Percentiles rank a stretch among this genome's conserved stretches.
Evolutionary conservation across 2,797 vertebrate species (phyloP).

Genomic region (Phyllotis vaccarum): DNA sequence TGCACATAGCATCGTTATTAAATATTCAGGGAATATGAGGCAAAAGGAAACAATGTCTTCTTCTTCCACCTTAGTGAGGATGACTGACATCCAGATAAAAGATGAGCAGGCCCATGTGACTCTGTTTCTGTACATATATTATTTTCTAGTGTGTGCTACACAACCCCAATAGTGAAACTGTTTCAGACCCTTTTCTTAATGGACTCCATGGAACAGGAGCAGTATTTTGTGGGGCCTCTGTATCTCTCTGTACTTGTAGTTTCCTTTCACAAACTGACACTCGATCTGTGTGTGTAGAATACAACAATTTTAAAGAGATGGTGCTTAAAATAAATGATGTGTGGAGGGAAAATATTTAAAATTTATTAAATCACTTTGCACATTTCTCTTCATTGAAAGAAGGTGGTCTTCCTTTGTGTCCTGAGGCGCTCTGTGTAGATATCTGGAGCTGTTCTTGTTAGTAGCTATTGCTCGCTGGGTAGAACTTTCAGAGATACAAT

Average conservation of each 20-base stretch:
- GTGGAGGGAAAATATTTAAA: slow-evolving; percentile 7
- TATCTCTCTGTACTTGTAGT: not conserved
- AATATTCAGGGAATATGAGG: not conserved
- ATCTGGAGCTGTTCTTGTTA: slow-evolving; percentile 4
- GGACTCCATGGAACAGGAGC: not conserved
- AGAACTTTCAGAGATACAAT: not conserved
- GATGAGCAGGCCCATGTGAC: not conserved
- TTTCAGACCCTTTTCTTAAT: not conserved
- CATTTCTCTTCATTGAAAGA: not conserved
- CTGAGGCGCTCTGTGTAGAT: not conserved
- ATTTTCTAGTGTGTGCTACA: not conserved
- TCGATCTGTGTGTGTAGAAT: not conserved
- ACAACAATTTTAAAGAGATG: slow-evolving; percentile 33
- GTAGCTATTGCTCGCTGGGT: not conserved
- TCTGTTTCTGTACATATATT: not conserved
- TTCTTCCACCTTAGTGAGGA: slow-evolving; percentile 42
- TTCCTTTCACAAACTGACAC: not conserved
- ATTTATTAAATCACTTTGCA: not conserved
- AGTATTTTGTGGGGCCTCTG: not conserved
- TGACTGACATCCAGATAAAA: not conserved
- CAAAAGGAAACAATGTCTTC: slow-evolving; percentile 2
- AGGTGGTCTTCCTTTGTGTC: not conserved
- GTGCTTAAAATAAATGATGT: not conserved
- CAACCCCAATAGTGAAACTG: not conserved
- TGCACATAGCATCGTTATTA: not conserved